Evolutionary conservation across 1,140 invertebrate species (phyloP), one percentile per base, ranked within the genome.

Genomic region (Drosophila lowei): DNA sequence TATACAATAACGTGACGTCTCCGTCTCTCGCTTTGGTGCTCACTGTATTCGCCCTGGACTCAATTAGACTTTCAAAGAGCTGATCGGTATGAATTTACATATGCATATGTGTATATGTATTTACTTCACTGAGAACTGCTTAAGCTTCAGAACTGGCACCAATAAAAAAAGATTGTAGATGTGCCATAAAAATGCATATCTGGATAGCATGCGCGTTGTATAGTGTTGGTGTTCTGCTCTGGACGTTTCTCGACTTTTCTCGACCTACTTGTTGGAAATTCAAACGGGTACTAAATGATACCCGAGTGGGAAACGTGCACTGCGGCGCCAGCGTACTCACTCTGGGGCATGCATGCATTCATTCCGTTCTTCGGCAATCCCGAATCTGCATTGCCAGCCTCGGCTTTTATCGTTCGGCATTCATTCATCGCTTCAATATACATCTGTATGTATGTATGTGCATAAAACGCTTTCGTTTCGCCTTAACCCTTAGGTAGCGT

Each of bases 231-330:
- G 30, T 28, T 44, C 21, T 46, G 11, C 16, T 21, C 21, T 55
- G 18, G 9, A n/a, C n/a, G 49, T 21, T 23, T 7, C 46, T 42
- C 43, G 16, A 30, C 47, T 60, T 25, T 41, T 18, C 38, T 52
- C 70, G 74, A 86, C 81, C 70, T 75, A 75, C 74, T 81, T 67
- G 81, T 64, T 78, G 68, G 57, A 64, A 71, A 78, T 52, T 72
- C 70, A 56, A 58, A 61, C 74, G 58, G 86, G 75, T 78, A 86
- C 81, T 86, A 58, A 65, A 50, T 59, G 52, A 62, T 38, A 13
- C 34, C 46, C 54, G 55, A 43, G n/a, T 11, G 16, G 34, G 11
- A 50, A 70, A 68, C 64, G 52, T 52, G 71, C 64, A 70, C 60
- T 70, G 60, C 44, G 71, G 54, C 70, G 63, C 41, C 57, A 66